Base-by-base conservation (phyloP, 1,140 invertebrate species). In the Harpegnathos saltator region DNA sequence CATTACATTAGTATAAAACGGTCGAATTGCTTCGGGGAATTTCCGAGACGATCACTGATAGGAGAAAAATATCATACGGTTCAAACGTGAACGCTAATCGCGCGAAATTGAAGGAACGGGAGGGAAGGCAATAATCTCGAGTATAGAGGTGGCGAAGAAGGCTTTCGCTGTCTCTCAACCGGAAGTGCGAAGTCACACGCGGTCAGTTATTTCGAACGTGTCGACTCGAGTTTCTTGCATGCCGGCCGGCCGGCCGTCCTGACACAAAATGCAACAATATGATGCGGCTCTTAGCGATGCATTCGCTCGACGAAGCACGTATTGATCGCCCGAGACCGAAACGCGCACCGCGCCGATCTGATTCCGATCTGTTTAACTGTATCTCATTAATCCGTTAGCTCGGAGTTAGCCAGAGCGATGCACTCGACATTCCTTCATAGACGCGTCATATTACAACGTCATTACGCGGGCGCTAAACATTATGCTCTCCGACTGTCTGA, bases 341-440 rank as follows among this genome's bases (percentile, higher is more conserved):
- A 58, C 19, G n/a, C 58, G 24, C 24, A 54, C 12, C 52, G 58
- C 65, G n/a, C 3, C 33, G 56, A 59, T 75, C 80, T 65, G 58
- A 87, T 87, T 84, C 59, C 81, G 58, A n/a, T 69, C 26, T 50
- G 56, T 26, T 82, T 87, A 87, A 87, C 86, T 84, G 85, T 87
- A 74, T 71, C n/a, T 22, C 9, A 12, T 80, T 80, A 62, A 87
- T 87, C 86, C 82, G 85, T 87, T 87, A 84, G 17, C 14, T 38
- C 33, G 15, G 38, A 44, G 38, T 29, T 59, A 80, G 7, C 17
- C 17, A 62, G n/a, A 58, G 19, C 59, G 9, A 26, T 58, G 24
- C 9, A 12, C 15, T 80, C 74, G 56, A 77, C 54, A 78, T 78
- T 82, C 58, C n/a, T 72, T 61, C 29, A 14, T 73, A 61, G 77